A percentile compares a stretch with the other conserved stretches of the same genome.
These are phyloP conservation scores for Aegotheles bennettii DNA, from an alignment of 2,113 vertebrate species.

Conservation along the genomic window DNA sequence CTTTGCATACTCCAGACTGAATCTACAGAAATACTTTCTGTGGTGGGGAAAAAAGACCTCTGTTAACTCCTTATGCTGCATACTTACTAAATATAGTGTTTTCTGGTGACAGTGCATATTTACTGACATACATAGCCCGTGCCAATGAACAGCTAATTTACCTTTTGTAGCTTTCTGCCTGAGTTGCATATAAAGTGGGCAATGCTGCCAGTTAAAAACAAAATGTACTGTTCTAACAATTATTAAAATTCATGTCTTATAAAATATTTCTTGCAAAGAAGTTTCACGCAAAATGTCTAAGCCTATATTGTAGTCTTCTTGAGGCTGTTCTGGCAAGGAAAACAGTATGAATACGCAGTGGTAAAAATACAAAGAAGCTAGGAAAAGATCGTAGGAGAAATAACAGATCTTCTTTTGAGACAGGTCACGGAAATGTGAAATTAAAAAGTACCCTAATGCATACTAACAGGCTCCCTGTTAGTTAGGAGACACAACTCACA, in stretches of 20 bases:
- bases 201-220: not conserved
- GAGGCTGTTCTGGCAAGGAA: not conserved
- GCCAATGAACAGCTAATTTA: constrained; percentile 16
- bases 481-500: not conserved
- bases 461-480: constrained; percentile 3
- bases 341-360: not conserved
- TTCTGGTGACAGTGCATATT: constrained; percentile 9
- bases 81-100: not conserved
- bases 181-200: not conserved
- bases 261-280: not conserved
- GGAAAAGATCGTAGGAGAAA: not conserved
- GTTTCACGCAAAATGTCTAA: not conserved
- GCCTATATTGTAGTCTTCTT: not conserved
- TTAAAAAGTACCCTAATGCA: not conserved
- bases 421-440: not conserved
- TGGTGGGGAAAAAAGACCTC: not conserved
- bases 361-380: not conserved
- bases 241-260: constrained; percentile 24
- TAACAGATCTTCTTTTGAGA: not conserved
- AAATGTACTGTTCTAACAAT: not conserved
- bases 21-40: constrained; percentile 1
- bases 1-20: constrained; percentile 16
- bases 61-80: constrained; percentile 2
- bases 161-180: constrained; percentile 2
- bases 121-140: not conserved